Evolutionary conservation across 2,797 vertebrate genomes (phyloP), one percentile per base, ranked within the genome.

Genomic region (Anguilla obscura): DNA sequence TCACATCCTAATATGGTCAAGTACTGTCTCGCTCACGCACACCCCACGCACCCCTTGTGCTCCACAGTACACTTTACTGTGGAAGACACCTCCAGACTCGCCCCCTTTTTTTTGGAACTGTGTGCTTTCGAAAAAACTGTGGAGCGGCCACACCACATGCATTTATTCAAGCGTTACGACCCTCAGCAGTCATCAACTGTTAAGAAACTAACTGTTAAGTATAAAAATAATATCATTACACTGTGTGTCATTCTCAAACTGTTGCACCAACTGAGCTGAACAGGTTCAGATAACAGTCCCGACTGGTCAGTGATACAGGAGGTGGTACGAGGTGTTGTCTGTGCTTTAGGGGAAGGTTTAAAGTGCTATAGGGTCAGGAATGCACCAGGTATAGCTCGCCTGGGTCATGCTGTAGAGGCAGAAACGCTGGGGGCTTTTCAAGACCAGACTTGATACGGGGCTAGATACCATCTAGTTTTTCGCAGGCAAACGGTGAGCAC

Each of bases 1-100:
- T 93, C 84, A 84, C 90, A 89, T 92, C 94, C 94, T 94, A 95
- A 94, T 94, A 95, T 91, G 93, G 95, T 1, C 83, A 88, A 87
- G 30, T n/a, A 89, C 89, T 92, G 89, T 91, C 92, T 92, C 79
- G 79, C 87, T 82, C 30, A 3, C 36, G 36, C 69, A 74, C 69
- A 74, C n/a, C 12, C 18, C 5, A 50, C 7, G 50, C 79, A 50
- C 40, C 79, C 33, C 30, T 33, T 76, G 33, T 76, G 27, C 27
- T 71, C 66, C 10, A 40, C 10, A 40, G 74, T 21, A 16, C 71
- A 74, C 30, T 74, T 79, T 79, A 7, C 74, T 18, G 33, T 79
- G 74, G 36, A 40, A 74, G 71, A 74, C 71, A 14, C 36, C 27
- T 36, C 33, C 74, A n/a, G 66, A 0, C 36, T 79, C 16, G 9